A percentile compares a stretch with the other conserved stretches of the same genome.
Evolutionary conservation across 2,797 vertebrate genomes (phyloP).

Genomic region (Urophycis tenuis): DNA sequence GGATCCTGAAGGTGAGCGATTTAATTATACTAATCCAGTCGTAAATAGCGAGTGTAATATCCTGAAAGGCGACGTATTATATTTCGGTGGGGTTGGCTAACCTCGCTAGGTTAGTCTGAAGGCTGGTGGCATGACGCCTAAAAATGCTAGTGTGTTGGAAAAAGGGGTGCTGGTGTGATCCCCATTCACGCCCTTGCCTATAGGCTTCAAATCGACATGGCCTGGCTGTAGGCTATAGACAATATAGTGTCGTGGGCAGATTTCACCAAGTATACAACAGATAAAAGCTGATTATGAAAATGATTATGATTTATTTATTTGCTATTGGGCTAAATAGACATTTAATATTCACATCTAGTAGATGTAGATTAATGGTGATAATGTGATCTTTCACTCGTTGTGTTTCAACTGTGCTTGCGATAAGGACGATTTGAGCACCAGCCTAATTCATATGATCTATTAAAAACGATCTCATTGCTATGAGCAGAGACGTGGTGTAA

Average conservation of each 20-base stretch:
- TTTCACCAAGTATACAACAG: not conserved
- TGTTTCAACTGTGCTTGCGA: slow-evolving; percentile 67
- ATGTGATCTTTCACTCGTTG: slow-evolving; percentile 41
- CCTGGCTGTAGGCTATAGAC: slow-evolving; percentile 11
- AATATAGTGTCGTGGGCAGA: slow-evolving; percentile 20
- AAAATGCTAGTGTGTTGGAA: slow-evolving; percentile 42
- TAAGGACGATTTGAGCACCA: slow-evolving; percentile 31
- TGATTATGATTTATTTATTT: not conserved
- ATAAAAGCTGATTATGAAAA: not conserved
- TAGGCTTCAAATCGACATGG: slow-evolving; percentile 30
- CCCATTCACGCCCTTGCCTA: slow-evolving; percentile 20
- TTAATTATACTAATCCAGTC: slow-evolving; percentile 57
- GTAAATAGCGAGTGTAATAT: slow-evolving; percentile 53
- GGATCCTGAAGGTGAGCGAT: slow-evolving; percentile 68
- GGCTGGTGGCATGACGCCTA: slow-evolving; percentile 53
- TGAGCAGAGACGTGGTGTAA: not conserved
- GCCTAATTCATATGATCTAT: slow-evolving; percentile 10
- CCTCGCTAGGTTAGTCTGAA: slow-evolving; percentile 55
- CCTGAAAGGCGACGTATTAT: slow-evolving; percentile 56
- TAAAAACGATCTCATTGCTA: not conserved
- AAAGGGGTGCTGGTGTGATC: slow-evolving; percentile 20
- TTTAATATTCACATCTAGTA: not conserved
- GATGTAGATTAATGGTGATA: not conserved
- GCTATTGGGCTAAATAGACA: not conserved
- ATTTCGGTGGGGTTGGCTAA: slow-evolving; percentile 66